Percentiles rank a stretch among this genome's conserved stretches.
phyloP scores from a whole-genome alignment of 1,140 invertebrate genomes.

The Stegodyphus dumicola region DNA sequence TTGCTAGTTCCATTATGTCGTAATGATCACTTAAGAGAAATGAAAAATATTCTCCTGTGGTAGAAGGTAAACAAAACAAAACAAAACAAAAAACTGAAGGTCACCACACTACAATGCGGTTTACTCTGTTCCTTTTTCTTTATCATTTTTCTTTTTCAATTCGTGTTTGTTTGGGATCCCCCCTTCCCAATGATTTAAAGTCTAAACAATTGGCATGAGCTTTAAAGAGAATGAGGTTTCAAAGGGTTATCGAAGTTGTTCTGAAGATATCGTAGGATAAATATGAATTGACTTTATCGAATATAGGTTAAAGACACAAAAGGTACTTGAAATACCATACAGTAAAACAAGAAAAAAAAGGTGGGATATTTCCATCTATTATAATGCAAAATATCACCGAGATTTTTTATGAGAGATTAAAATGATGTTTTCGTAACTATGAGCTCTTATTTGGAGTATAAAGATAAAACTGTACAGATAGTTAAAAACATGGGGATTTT shows the following conservation, averaged over 20 bases:
- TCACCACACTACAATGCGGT: background rate
- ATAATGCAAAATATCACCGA: background rate
- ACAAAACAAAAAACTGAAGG: conserved; percentile 7
- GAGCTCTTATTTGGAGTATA: too few species aligned
- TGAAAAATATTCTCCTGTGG: conserved; percentile 1
- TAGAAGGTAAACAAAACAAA: background rate
- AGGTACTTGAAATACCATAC: background rate
- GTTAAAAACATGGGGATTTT: too few species aligned
- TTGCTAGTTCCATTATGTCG: background rate
- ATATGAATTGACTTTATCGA: background rate
- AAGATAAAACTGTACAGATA: too few species aligned
- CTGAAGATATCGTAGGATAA: background rate
- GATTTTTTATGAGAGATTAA: too few species aligned
- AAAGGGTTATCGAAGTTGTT: background rate
- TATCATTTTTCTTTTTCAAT: background rate
- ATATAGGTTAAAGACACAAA: background rate
- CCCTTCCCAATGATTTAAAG: background rate
- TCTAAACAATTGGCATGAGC: background rate
- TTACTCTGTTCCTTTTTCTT: background rate
- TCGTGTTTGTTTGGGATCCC: background rate
- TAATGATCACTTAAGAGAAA: background rate
- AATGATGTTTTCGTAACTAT: too few species aligned
- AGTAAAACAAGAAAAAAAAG: background rate
- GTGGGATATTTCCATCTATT: background rate
- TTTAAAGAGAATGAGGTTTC: background rate